Base-by-base conservation (phyloP, 2,888 invertebrate genomes). In the Limnephilus auricula region DNA sequence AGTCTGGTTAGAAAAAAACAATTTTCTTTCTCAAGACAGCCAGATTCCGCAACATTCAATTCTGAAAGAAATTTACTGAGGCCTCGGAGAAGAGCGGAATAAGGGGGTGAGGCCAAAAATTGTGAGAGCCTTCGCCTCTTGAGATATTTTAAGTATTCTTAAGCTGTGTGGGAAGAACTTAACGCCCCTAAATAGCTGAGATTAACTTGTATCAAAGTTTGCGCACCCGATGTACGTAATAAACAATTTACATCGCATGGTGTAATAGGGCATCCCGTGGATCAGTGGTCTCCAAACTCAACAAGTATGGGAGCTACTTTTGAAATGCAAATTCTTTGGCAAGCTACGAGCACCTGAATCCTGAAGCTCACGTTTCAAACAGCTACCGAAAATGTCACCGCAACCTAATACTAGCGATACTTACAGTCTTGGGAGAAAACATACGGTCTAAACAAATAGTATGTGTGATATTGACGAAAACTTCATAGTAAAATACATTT, bases 151-250 rank as follows among this genome's bases (percentile, higher is more conserved):
- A 82, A 82, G 82, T 34, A 82, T 82, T 82, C 82, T 37, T 34
- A 82, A 34, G 82, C 32, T 18, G 82, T 82, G 32, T 34, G 82
- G 82, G 82, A 18, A 82, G 82, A 82, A 82, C 25, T 82, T 82
- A 34, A 32, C 32, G 82, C 82, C 18, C 82, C 82, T 65, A 65
- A 65, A 65, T 65, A 65, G 65, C 65, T 65, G 65, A n/a, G 65
- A 65, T 65, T 65, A 65, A 65, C 65, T 65, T 65, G 65, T 65
- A 65, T 25, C 65, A n/a, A 65, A 65, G 65, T 65, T 65, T 65
- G 10, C 25, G 65, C 65, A 65, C 65, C 65, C 65, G 65, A 65
- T 65, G 65, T 65, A n/a, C 65, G 65, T 65, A 65, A 9, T 65
- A 9, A 25, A 65, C 65, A 65, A 65, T 65, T 65, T 65, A 65